These are phyloP conservation scores for Alloscopus bannaensis DNA, from an alignment of 2,888 invertebrate species.

Conservation along the genomic window DNA sequence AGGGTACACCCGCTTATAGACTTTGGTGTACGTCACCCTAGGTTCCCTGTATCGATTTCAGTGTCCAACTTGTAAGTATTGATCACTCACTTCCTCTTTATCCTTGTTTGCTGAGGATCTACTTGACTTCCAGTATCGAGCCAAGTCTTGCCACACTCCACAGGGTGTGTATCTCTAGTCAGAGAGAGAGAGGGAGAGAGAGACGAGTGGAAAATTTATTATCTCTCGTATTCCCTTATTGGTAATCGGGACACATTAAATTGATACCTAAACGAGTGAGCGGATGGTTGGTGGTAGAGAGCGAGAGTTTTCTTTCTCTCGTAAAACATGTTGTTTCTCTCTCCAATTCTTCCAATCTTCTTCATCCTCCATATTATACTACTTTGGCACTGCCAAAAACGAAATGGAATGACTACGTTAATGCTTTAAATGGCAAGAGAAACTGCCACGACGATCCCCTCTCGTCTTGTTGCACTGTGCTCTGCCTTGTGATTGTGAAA, in stretches of 20 bases:
- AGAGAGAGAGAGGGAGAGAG: background rate
- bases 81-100: slow-evolving; percentile 14
- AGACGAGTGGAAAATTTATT: slow-evolving; percentile 27
- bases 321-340: background rate
- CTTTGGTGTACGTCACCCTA: slow-evolving; percentile 34
- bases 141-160: background rate
- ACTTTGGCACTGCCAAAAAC: slow-evolving; percentile 37
- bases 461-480: background rate
- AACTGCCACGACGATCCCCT: background rate
- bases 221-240: slow-evolving; percentile 43
- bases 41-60: slow-evolving; percentile 6
- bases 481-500: slow-evolving; percentile 23
- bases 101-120: background rate
- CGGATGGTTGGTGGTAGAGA: background rate
- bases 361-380: slow-evolving; percentile 1
- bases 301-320: background rate
- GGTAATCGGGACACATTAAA: slow-evolving; percentile 35
- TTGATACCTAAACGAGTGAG: slow-evolving; percentile 23
- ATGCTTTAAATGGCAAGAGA: background rate
- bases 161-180: background rate
- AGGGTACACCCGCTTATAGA: no score
- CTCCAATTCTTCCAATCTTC: no score
- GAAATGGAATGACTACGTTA: background rate
- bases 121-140: background rate
- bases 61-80: slow-evolving; percentile 10